A percentile compares a stretch with the other conserved stretches of the same genome.
Evolutionary conservation across 2,797 vertebrate genomes (phyloP).

Genomic region (Sebastiscus albofasciatus): DNA sequence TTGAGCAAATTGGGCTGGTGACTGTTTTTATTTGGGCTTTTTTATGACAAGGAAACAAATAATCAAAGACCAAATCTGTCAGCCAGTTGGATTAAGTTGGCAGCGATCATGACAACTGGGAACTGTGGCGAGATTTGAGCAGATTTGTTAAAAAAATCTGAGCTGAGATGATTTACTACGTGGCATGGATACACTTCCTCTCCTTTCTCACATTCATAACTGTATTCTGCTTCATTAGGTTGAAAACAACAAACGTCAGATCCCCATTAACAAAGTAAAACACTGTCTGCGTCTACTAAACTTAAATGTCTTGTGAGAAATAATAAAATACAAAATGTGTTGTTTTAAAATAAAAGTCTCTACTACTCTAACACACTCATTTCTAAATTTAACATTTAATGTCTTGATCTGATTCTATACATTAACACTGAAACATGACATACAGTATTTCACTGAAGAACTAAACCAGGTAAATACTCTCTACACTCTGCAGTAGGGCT

Average conservation of each 20-base stretch:
- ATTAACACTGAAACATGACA: background rate
- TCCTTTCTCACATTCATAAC: background rate
- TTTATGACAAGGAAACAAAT: background rate
- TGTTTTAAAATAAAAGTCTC: background rate
- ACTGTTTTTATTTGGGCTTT: conserved; percentile 3
- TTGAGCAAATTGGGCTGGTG: conserved; percentile 26
- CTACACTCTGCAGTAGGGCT: background rate
- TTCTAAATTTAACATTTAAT: background rate
- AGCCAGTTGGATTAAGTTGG: background rate
- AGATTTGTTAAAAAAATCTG: background rate
- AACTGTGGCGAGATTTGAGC: background rate
- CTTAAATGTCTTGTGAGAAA: background rate
- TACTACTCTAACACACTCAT: background rate
- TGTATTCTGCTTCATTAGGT: background rate
- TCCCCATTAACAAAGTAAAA: background rate
- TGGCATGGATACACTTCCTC: background rate
- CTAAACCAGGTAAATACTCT: background rate
- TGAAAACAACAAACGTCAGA: background rate
- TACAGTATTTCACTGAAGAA: too few relatives aligned
- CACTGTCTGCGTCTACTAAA: background rate
- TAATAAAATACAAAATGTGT: background rate
- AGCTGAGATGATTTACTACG: background rate
- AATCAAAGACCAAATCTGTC: background rate
- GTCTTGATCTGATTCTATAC: background rate
- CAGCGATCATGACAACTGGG: conserved; percentile 23